Evolutionary conservation across 2,888 invertebrate species (phyloP).

Genomic region (Blastobasis lacticolella): DNA sequence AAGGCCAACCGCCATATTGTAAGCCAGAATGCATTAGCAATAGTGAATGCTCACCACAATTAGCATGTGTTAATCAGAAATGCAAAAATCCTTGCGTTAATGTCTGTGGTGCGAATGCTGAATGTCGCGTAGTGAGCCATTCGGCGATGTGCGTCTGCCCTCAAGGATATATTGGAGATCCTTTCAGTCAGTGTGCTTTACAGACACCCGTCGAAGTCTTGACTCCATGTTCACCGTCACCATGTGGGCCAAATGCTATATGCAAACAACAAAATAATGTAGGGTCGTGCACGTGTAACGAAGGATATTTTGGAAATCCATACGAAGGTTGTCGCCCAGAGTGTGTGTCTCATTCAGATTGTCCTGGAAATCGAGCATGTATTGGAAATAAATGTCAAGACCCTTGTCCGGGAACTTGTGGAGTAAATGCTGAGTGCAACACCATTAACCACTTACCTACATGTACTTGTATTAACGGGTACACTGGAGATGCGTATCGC

Average conservation of each 20-base stretch:
- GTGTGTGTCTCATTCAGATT: slow-evolving; percentile 82
- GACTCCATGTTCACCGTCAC: slow-evolving; percentile 79
- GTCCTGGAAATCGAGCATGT: slow-evolving; percentile 81
- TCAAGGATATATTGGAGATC: slow-evolving; percentile 77
- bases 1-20: slow-evolving; percentile 84
- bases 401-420: slow-evolving; percentile 85
- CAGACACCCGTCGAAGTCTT: slow-evolving; percentile 63
- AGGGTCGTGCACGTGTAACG: slow-evolving; percentile 80
- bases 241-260: slow-evolving; percentile 81
- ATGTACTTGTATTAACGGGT: slow-evolving; percentile 78
- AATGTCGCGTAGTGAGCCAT: slow-evolving; percentile 84
- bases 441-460: slow-evolving; percentile 81
- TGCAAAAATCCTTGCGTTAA: slow-evolving; percentile 83
- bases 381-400: slow-evolving; percentile 82
- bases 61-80: slow-evolving; percentile 83
- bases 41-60: slow-evolving; percentile 80
- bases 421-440: slow-evolving; percentile 80
- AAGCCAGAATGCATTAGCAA: slow-evolving; percentile 87
- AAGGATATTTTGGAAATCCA: slow-evolving; percentile 83
- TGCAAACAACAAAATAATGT: slow-evolving; percentile 80
- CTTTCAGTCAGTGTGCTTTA: slow-evolving; percentile 74
- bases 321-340: slow-evolving; percentile 85
- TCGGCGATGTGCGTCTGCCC: slow-evolving; percentile 86
- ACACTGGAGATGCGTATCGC: slow-evolving; percentile 76
- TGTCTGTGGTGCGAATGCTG: slow-evolving; percentile 81